Conservation (phyloP, 2,888 invertebrate genomes). For the Nomada flava region DNA sequence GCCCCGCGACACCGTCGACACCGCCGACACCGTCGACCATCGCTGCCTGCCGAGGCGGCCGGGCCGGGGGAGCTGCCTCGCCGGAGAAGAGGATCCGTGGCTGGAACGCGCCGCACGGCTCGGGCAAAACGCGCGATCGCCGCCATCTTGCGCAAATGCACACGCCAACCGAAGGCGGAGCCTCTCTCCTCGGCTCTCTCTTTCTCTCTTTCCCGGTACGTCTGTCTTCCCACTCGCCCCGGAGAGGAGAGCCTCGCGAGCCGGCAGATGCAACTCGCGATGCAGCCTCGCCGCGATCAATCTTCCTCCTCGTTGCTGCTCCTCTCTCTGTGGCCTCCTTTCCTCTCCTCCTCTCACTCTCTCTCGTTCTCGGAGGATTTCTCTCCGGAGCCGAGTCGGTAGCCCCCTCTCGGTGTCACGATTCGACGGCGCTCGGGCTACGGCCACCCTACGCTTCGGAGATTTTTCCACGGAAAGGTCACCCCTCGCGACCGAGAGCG, state of each 20-base stretch:
- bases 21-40: too few species aligned
- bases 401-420: constrained; percentile 43
- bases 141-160: constrained; percentile 84
- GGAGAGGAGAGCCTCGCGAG: constrained; percentile 32
- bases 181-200: constrained; percentile 74
- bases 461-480: constrained; percentile 8
- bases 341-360: neutral
- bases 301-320: constrained; percentile 62
- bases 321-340: neutral
- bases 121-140: constrained; percentile 74
- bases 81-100: constrained; percentile 50
- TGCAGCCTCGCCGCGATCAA: constrained; percentile 72
- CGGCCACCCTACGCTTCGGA: neutral
- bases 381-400: constrained; percentile 20
- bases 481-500: neutral
- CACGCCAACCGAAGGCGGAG: constrained; percentile 83
- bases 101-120: constrained; percentile 48
- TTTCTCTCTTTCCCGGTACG: constrained; percentile 52
- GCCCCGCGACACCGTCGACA: too few species aligned
- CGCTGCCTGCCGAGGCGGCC: too few species aligned
- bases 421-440: constrained; percentile 22
- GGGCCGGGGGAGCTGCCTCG: too few species aligned
- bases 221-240: constrained; percentile 13
- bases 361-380: neutral
- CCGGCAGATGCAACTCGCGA: constrained; percentile 67